Conservation (phyloP, 53 echinoderm and acorn worm genomes). For the Paracentrotus lividus region DNA sequence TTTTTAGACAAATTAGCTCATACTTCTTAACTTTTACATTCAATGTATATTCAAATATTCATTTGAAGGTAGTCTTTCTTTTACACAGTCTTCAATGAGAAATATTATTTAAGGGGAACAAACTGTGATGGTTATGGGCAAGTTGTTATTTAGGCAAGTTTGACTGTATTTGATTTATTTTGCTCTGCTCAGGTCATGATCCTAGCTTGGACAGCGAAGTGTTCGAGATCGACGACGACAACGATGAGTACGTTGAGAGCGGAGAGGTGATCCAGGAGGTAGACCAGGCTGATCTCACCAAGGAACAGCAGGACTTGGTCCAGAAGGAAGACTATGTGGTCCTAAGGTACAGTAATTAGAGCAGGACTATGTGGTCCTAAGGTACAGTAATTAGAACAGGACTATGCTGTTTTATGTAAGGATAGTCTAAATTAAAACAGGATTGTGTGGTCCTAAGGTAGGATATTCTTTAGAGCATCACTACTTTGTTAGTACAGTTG, state of each 20-base stretch:
- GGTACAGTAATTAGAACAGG: constrained; percentile 10
- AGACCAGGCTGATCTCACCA: constrained; percentile 77
- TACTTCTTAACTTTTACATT: too few relatives aligned
- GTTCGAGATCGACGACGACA: constrained; percentile 93
- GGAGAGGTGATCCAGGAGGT: constrained; percentile 83
- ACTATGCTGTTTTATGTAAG: background rate
- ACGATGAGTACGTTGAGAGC: constrained; percentile 91
- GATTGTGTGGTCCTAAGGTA: constrained; percentile 77
- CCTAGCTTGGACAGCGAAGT: constrained; percentile 98
- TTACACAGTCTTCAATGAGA: too few relatives aligned
- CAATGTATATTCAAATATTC: background rate
- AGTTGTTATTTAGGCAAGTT: too few relatives aligned
- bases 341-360: constrained; percentile 69
- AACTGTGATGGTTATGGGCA: too few relatives aligned
- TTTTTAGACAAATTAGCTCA: too few relatives aligned
- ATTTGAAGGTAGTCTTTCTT: too few relatives aligned
- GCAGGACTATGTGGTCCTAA: constrained; percentile 89
- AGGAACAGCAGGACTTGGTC: constrained; percentile 88
- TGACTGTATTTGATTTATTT: background rate
- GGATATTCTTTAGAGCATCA: background rate
- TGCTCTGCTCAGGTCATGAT: constrained; percentile 80
- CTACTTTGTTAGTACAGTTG: too few relatives aligned
- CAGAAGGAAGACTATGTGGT: constrained; percentile 93
- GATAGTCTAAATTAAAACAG: background rate
- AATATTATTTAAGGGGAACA: too few relatives aligned